Conservation (phyloP, 2,113 vertebrate genomes). For the Xenopus borealis region DNA sequence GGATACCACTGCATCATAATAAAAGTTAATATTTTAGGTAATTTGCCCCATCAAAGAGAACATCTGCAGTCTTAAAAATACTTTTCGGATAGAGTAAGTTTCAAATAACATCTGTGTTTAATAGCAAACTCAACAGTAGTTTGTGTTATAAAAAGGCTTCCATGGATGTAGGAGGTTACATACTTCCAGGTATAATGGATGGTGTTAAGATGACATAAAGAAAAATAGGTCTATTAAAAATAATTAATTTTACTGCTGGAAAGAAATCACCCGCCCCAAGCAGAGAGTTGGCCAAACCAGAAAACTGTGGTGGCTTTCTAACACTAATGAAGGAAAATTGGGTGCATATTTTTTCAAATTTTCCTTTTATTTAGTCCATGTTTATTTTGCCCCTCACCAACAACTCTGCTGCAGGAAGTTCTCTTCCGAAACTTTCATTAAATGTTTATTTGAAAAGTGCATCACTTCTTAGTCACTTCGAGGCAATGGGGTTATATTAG, state of each 20-base stretch:
- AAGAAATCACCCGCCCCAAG: neutral
- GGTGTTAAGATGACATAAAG: constrained; percentile 4
- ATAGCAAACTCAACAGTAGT: too few relatives aligned
- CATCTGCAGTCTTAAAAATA: too few relatives aligned
- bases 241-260: constrained; percentile 11
- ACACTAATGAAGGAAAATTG: constrained; percentile 2
- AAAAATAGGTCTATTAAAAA: constrained; percentile 22
- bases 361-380: neutral
- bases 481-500: constrained; percentile 18
- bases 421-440: constrained; percentile 12
- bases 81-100: too few relatives aligned
- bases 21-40: too few relatives aligned
- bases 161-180: neutral
- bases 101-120: too few relatives aligned
- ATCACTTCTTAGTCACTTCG: constrained; percentile 22
- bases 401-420: constrained; percentile 22
- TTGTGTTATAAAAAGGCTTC: too few relatives aligned
- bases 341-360: neutral
- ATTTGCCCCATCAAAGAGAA: too few relatives aligned
- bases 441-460: neutral
- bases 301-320: constrained; percentile 15
- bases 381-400: constrained; percentile 11
- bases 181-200: constrained; percentile 7
- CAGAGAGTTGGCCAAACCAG: constrained; percentile 6
- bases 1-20: too few relatives aligned